A percentile compares a stretch with the other conserved stretches of the same genome.
Evolutionary conservation across 2,888 invertebrate species (phyloP).

Genomic region (Oxystoma pomonae): DNA sequence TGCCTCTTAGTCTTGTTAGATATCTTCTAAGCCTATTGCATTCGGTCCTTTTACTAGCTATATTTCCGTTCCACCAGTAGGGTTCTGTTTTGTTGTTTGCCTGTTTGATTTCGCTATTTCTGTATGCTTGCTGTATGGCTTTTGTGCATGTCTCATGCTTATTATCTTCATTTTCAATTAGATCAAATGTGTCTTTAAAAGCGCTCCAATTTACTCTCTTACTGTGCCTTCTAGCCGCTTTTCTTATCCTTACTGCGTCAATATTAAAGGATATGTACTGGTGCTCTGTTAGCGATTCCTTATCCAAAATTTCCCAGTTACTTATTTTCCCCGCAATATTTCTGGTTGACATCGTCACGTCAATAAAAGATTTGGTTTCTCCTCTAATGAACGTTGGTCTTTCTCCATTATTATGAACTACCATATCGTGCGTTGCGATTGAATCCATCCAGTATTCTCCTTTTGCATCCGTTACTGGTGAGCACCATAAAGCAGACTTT

Average conservation of each 20-base stretch:
- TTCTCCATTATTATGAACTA: constrained; percentile 7
- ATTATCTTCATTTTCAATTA: neutral
- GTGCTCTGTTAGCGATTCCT: constrained; percentile 9
- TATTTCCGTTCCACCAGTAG: constrained; percentile 10
- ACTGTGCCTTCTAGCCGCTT: neutral
- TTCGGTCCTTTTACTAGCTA: constrained; percentile 1
- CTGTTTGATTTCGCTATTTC: neutral
- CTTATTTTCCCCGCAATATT: constrained; percentile 4
- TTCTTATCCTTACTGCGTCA: neutral
- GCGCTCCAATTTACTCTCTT: neutral
- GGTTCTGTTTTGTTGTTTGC: neutral
- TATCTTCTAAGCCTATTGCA: constrained; percentile 5
- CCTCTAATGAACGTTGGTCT: constrained; percentile 12
- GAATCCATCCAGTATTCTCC: constrained; percentile 28
- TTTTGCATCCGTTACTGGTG: constrained; percentile 23
- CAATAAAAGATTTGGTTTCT: constrained; percentile 8
- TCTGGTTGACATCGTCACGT: constrained; percentile 9
- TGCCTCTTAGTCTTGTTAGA: neutral
- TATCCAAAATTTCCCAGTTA: constrained; percentile 10
- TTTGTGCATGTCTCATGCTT: neutral
- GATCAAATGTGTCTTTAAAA: constrained; percentile 1
- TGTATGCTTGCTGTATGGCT: constrained; percentile 1
- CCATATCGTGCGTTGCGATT: constrained; percentile 25
- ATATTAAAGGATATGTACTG: constrained; percentile 9
- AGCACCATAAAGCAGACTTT: constrained; percentile 26